Evolutionary conservation across 2,888 invertebrate genomes (phyloP).

Genomic region (Psylliodes chrysocephalus): DNA sequence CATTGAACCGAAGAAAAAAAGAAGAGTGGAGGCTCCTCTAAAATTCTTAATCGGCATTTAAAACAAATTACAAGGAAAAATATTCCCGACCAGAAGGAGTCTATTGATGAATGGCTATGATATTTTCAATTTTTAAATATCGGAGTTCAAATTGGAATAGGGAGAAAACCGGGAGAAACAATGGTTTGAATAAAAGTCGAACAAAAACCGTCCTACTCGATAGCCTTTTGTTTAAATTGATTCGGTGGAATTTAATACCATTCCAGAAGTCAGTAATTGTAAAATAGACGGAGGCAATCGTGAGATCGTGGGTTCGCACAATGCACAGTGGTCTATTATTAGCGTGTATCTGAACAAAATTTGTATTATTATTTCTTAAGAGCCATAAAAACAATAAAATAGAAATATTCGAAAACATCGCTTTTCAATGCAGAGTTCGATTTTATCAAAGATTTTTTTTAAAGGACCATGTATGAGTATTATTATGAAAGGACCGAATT

Average conservation of each 20-base stretch:
- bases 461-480: too few relatives aligned
- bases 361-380: too few relatives aligned
- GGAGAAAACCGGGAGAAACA: constrained; percentile 44
- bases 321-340: not conserved
- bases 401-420: too few relatives aligned
- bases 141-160: constrained; percentile 34
- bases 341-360: not conserved
- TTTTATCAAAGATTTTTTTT: too few relatives aligned
- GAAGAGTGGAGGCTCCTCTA: not conserved
- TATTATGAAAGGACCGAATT: too few relatives aligned
- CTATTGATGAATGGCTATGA: constrained; percentile 21
- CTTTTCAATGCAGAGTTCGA: too few relatives aligned
- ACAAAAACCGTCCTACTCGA: constrained; percentile 57
- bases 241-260: constrained; percentile 62
- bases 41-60: constrained; percentile 10
- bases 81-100: constrained; percentile 13
- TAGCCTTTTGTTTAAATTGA: constrained; percentile 62
- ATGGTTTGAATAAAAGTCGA: constrained; percentile 53
- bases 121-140: constrained; percentile 36
- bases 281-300: constrained; percentile 49
- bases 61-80: constrained; percentile 19
- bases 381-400: too few relatives aligned
- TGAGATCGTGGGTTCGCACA: not conserved
- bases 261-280: constrained; percentile 59
- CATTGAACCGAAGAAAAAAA: not conserved